Evolutionary conservation across 2,888 invertebrate species (phyloP), one percentile per base, ranked within the genome.

Genomic region (Mellilla xanthometata): DNA sequence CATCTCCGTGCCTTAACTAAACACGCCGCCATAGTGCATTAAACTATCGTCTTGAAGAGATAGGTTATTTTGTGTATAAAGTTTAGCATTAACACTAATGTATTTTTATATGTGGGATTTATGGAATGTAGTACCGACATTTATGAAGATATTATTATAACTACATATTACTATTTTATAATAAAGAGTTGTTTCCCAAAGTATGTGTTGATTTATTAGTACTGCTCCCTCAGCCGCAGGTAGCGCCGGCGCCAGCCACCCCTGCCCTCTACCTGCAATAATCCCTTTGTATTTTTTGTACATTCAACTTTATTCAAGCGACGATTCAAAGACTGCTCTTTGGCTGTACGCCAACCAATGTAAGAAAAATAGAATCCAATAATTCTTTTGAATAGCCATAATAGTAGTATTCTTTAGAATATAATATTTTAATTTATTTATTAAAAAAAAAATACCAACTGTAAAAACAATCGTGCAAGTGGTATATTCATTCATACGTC

Each of bases 51-150:
- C 77, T 70, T 55, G 62, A 73, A 75, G 82, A 80, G 86, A 81
- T 72, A 64, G 76, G 77, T 73, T 87, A 87, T 87, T 88, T 88
- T 87, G 85, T 84, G 83, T 81, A 84, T 81, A 81, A 76, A 69
- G 60, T 81, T 36, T 36, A 36, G 36, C 36, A n/a, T 23, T 36
- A 28, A 76, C 82, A 78, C 76, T 73, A 82, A 68, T 83, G 86
- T 88, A 89, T 89, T 89, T 89, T 89, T 89, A 81, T 89, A 89
- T 81, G 82, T 83, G 79, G 77, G 80, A 73, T 86, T 86, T 85
- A 87, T 82, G 78, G 81, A 82, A 75, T 75, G 67, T 78, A 78
- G 68, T 76, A 79, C 82, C 81, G 82, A 84, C 81, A 81, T 80
- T 83, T 85, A 85, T 79, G 67, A 76, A 83, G 79, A 82, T 80